Evolutionary conservation across 2,888 invertebrate genomes (phyloP), one percentile per base, ranked within the genome.

Genomic region (Scelioninae gen. 1): DNA sequence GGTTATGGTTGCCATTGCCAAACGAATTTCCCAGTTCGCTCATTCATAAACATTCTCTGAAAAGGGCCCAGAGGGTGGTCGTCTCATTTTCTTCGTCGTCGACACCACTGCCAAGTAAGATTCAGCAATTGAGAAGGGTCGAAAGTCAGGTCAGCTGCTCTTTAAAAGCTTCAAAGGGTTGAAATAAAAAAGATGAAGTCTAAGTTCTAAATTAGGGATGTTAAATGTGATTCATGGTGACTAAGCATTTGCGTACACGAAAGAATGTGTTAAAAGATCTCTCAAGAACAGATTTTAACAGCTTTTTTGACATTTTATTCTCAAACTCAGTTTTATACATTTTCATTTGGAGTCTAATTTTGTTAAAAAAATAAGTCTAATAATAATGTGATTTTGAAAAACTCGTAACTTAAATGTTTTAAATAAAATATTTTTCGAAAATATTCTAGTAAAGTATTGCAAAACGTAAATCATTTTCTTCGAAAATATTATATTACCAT

Each of bases 1-100:
- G 77, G 62, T 77, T 69, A 69, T 69, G 63, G 62, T 77, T 66
- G 51, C 63, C 71, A 71, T 72, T 51, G 68, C 63, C 80, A 75
- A 75, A 75, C 74, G 69, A 69, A 80, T 62, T 66, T 80, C 62
- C 68, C 66, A 72, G 69, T 62, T 69, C 75, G 62, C 68, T 68
- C 80, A 75, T 80, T 80, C 68, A 80, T 74, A 74, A 79, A 79
- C 65, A 63, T 79, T 71, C 65, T 53, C 56, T 49, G 62, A 56
- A 65, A 66, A 66, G 56, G 47, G 51, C 53, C 56, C 29, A 34
- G 16, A 56, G 47, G 63, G 56, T 55, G 63, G 71, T 49, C 45
- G 53, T 65, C 56, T 71, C 71, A 69, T 79, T 69, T 79, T 69
- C 69, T 69, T 65, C 65, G 63, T n/a, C 47, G 60, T 32, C 71